Evolutionary conservation across 2,113 vertebrate genomes (phyloP).

Genomic region (Protobothrops flavoviridis): DNA sequence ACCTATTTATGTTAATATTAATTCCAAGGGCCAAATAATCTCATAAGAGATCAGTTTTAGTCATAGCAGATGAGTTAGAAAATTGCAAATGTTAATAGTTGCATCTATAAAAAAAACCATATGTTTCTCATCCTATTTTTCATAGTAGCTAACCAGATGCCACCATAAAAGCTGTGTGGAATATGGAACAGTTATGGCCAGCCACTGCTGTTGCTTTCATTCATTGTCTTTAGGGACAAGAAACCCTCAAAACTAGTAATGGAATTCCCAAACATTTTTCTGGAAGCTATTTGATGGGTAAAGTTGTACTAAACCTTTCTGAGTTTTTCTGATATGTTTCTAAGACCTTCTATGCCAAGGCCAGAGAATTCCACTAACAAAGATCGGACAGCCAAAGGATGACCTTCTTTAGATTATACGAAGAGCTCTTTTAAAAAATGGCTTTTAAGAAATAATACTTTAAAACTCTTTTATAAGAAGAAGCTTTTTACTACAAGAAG

Average conservation of each 20-base stretch:
- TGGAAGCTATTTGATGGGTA: neutral
- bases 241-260: neutral
- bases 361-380: too few relatives aligned
- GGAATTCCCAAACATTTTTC: neutral
- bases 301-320: neutral
- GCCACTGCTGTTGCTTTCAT: neutral
- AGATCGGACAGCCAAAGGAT: neutral
- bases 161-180: neutral
- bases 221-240: neutral
- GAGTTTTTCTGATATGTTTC: neutral
- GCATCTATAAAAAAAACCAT: neutral
- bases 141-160: neutral
- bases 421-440: neutral
- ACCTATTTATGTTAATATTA: neutral
- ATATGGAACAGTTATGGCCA: neutral
- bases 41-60: neutral
- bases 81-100: neutral
- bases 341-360: neutral
- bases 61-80: neutral
- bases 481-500: neutral
- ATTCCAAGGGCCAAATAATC: neutral
- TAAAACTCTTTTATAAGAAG: neutral
- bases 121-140: neutral
- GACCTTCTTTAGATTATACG: too few relatives aligned
- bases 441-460: neutral